phyloP scores from a whole-genome alignment of 2,113 vertebrate species.

The Probosciger aterrimus region DNA sequence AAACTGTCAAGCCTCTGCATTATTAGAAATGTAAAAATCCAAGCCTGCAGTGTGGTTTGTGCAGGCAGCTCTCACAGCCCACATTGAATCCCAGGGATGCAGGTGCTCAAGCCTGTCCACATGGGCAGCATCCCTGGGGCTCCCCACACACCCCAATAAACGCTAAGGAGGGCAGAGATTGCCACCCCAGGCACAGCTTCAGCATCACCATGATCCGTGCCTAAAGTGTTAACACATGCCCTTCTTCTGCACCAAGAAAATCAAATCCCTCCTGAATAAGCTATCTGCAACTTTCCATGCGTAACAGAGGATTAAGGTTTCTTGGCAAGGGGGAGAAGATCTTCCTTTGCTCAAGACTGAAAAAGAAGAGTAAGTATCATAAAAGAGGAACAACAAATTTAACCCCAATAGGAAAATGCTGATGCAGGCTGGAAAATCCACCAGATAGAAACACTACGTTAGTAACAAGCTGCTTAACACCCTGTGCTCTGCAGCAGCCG shows the following conservation, averaged over 20 bases:
- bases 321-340: not conserved
- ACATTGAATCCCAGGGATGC: not conserved
- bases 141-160: rapidly evolving
- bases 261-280: not conserved
- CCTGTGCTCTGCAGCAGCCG: not conserved
- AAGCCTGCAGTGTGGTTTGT: not conserved
- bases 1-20: not conserved
- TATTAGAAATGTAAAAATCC: not conserved
- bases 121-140: not conserved
- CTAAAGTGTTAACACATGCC: rapidly evolving
- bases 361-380: not conserved
- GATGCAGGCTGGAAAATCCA: not conserved
- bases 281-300: not conserved
- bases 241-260: not conserved
- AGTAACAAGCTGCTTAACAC: not conserved
- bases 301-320: not conserved
- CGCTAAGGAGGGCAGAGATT: not conserved
- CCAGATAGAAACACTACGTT: not conserved
- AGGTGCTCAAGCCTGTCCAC: not conserved
- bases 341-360: not conserved
- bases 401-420: not conserved
- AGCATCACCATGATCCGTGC: rapidly evolving
- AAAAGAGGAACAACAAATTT: not conserved
- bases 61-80: not conserved
- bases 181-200: not conserved